These are phyloP conservation scores for Lasioglossum leucozonium DNA, from an alignment of 2,888 invertebrate genomes.

Conservation along the genomic window DNA sequence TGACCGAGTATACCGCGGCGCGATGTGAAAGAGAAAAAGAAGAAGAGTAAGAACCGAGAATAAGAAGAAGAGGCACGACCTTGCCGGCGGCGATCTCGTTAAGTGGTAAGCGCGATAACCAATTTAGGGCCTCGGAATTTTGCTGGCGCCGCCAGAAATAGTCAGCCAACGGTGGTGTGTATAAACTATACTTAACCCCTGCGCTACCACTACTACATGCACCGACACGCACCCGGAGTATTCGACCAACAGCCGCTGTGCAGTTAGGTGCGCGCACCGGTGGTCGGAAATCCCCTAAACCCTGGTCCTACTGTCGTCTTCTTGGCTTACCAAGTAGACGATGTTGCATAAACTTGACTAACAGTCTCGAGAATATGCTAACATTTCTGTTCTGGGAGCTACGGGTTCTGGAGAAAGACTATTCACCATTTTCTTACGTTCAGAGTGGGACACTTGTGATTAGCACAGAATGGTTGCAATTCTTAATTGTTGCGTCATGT, in stretches of 20 bases:
- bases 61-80: constrained; percentile 73
- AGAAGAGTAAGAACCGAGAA: constrained; percentile 38
- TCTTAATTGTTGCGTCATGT: not conserved
- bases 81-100: constrained; percentile 76
- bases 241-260: constrained; percentile 18
- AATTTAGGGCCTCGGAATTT: constrained; percentile 83
- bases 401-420: not conserved
- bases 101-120: constrained; percentile 80
- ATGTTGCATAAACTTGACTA: not conserved
- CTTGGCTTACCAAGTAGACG: not conserved
- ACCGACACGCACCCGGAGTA: constrained; percentile 14
- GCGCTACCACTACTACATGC: constrained; percentile 53
- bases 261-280: constrained; percentile 14
- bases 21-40: constrained; percentile 52
- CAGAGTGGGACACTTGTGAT: not conserved
- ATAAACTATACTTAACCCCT: constrained; percentile 73
- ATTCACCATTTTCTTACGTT: not conserved
- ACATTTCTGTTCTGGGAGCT: not conserved
- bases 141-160: constrained; percentile 81
- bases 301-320: not conserved
- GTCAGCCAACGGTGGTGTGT: constrained; percentile 70
- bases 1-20: constrained; percentile 40
- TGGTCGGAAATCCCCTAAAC: not conserved
- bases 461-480: not conserved
- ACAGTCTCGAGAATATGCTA: not conserved